Percentiles rank a stretch among this genome's conserved stretches.
phyloP scores from a whole-genome alignment of 2,797 vertebrate species.

The Pseudochromis fuscus region DNA sequence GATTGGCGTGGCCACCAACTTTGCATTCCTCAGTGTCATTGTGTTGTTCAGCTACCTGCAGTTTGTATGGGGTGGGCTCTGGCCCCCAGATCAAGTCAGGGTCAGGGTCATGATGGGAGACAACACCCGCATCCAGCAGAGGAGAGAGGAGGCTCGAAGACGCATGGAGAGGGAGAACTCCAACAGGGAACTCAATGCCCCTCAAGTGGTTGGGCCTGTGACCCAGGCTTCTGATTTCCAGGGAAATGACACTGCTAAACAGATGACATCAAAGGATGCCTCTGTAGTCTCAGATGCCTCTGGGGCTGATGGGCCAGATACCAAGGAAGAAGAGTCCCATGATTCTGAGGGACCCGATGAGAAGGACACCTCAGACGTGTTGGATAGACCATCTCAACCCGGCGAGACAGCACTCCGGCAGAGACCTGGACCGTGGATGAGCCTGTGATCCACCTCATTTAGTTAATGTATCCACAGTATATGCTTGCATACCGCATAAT shows the following conservation, averaged over 20 bases:
- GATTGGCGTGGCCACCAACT: conserved; percentile 91
- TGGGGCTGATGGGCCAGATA: conserved; percentile 23
- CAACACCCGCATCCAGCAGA: conserved; percentile 83
- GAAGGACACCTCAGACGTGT: conserved; percentile 12
- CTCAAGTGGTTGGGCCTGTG: conserved; percentile 68
- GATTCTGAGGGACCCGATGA: conserved; percentile 44
- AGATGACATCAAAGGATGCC: conserved; percentile 46
- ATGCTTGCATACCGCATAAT: not conserved
- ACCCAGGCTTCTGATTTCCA: conserved; percentile 47
- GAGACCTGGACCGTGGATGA: conserved; percentile 82
- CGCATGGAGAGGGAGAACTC: conserved; percentile 82
- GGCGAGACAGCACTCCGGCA: conserved; percentile 76
- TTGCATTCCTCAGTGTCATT: conserved; percentile 90
- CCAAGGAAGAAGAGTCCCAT: conserved; percentile 50
- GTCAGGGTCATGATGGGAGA: conserved; percentile 87
- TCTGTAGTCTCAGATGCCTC: conserved; percentile 51
- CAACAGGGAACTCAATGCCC: conserved; percentile 66
- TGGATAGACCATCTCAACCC: conserved; percentile 42
- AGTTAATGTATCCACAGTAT: conserved; percentile 6
- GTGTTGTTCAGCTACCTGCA: conserved; percentile 93
- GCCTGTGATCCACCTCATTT: conserved; percentile 67
- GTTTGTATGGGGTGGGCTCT: conserved; percentile 89
- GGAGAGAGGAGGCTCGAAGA: conserved; percentile 82
- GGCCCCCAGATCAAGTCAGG: conserved; percentile 87
- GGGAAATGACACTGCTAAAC: conserved; percentile 41